phyloP scores from a whole-genome alignment of 30 jellyfish, hydroid and myxozoan species.

The Hydractinia echinata region DNA sequence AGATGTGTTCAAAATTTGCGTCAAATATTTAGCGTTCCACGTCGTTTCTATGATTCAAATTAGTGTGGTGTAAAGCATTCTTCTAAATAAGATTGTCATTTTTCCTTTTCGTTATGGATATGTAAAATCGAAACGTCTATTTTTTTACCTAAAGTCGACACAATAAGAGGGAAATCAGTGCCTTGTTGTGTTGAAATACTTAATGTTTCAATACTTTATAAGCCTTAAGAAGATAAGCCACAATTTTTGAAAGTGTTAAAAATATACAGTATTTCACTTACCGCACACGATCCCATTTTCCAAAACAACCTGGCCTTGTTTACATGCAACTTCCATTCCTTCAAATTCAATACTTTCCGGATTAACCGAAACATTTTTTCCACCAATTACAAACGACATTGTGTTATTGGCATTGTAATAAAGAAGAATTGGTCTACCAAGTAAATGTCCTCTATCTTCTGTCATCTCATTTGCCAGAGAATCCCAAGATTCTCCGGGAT shows the following conservation, averaged over 20 bases:
- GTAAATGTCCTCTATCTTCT: slow-evolving; percentile 53
- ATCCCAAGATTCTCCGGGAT: slow-evolving; percentile 36
- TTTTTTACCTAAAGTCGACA: too few species aligned
- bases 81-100: too few species aligned
- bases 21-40: too few species aligned
- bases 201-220: not conserved
- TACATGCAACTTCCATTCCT: slow-evolving; percentile 32
- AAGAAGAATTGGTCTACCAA: slow-evolving; percentile 41
- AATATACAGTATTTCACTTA: not conserved
- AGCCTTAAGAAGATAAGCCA: not conserved
- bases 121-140: too few species aligned
- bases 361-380: slow-evolving; percentile 12
- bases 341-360: slow-evolving; percentile 40
- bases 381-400: slow-evolving; percentile 9
- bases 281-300: slow-evolving; percentile 62
- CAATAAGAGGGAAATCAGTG: too few species aligned
- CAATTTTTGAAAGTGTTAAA: not conserved
- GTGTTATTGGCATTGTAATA: slow-evolving; percentile 31
- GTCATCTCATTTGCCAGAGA: slow-evolving; percentile 40
- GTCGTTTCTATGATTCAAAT: too few species aligned
- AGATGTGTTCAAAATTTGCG: too few species aligned
- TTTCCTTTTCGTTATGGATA: too few species aligned
- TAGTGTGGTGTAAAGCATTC: too few species aligned
- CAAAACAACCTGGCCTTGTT: slow-evolving; percentile 28
- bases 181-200: too few species aligned